Conservation (phyloP, 2,888 invertebrate genomes). For the Anaspis maculata region DNA sequence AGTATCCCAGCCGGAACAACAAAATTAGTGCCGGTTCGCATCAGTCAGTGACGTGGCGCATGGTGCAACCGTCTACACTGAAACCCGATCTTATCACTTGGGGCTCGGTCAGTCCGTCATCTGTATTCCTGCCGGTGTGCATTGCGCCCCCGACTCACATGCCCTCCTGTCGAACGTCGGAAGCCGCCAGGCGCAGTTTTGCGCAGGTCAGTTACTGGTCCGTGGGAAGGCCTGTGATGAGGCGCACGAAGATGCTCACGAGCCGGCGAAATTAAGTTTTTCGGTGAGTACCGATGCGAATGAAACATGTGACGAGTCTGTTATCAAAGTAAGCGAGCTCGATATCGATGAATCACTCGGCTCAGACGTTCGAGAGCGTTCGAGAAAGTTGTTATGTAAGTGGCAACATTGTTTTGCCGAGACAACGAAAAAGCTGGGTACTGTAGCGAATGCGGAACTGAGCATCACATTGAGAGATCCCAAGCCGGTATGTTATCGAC, state of each 20-base stretch:
- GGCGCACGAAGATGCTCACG: not conserved
- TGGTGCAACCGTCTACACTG: not conserved
- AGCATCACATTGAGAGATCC: constrained; percentile 18
- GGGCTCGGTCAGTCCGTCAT: too few species aligned
- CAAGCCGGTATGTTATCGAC: constrained; percentile 20
- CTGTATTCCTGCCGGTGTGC: not conserved
- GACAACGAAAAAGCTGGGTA: not conserved
- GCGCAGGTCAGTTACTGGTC: too few species aligned
- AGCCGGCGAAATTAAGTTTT: not conserved
- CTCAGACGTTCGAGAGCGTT: not conserved
- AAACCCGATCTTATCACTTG: not conserved
- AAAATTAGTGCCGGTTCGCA: not conserved
- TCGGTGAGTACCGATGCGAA: too few species aligned
- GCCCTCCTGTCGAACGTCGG: not conserved
- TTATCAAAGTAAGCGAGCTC: too few species aligned
- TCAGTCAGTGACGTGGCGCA: not conserved
- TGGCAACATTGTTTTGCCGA: not conserved
- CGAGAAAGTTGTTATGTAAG: not conserved
- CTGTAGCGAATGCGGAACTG: not conserved
- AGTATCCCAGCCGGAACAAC: not conserved
- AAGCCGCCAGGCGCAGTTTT: too few species aligned
- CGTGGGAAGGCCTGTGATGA: not conserved
- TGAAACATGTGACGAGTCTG: too few species aligned
- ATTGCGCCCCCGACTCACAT: not conserved
- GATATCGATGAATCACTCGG: not conserved